Conservation (phyloP, 2,797 vertebrate genomes). For the Acipenser transmontanus region DNA sequence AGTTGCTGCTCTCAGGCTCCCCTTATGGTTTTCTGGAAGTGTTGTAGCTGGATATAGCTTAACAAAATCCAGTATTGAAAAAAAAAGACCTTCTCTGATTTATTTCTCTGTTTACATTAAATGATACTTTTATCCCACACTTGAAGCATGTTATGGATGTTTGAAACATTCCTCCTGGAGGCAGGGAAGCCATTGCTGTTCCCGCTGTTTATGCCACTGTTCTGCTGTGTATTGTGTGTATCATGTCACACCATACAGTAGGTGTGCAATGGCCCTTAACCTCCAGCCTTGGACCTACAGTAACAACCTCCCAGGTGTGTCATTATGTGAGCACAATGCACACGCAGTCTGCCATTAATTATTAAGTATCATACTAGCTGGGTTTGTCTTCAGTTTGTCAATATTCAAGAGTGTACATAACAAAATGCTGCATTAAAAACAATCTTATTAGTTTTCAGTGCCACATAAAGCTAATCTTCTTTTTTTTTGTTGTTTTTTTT, state of each 20-base stretch:
- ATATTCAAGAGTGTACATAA: background rate
- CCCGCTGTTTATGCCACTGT: background rate
- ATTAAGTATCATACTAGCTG: background rate
- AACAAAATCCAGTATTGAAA: too few relatives aligned
- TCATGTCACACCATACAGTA: background rate
- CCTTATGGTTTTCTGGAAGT: too few relatives aligned
- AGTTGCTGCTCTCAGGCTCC: too few relatives aligned
- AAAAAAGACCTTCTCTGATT: too few relatives aligned
- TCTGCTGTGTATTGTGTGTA: background rate
- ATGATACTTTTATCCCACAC: too few relatives aligned
- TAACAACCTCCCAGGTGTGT: background rate
- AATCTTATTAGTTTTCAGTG: background rate
- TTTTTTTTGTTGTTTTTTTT: constrained; percentile 21
- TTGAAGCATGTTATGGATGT: too few relatives aligned
- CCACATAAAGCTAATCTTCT: constrained; percentile 4
- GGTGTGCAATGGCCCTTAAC: background rate
- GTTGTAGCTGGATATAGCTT: too few relatives aligned
- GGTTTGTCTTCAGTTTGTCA: background rate
- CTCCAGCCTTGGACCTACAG: background rate
- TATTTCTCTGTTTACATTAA: too few relatives aligned
- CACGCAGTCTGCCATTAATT: too few relatives aligned
- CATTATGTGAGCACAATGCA: background rate
- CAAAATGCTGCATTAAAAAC: background rate
- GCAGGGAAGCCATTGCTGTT: too few relatives aligned
- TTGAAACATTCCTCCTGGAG: too few relatives aligned